These are phyloP conservation scores for Corythoichthys haematopterus DNA, from an alignment of 2,113 vertebrate genomes.

Conservation along the genomic window DNA sequence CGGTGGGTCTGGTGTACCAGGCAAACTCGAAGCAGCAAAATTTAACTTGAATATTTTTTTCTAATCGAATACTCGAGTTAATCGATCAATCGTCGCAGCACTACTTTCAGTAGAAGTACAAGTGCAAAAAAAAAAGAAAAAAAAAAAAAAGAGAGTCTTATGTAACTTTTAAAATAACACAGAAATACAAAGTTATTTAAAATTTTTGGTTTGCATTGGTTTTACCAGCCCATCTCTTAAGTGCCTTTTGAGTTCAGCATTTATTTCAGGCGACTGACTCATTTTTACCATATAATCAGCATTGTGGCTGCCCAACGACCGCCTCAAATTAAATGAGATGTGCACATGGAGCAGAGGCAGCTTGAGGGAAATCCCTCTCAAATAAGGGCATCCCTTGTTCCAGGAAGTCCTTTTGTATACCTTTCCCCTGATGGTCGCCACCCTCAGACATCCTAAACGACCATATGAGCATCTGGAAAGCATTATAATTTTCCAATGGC, in stretches of 20 bases:
- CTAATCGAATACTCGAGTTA: too few species aligned
- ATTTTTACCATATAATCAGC: constrained; percentile 54
- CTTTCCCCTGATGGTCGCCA: background rate
- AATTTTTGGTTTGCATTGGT: constrained; percentile 5
- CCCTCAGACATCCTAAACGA: background rate
- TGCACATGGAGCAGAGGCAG: constrained; percentile 29
- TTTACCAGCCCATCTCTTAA: constrained; percentile 28
- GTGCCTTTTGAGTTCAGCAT: constrained; percentile 17
- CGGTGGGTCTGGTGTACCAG: too few species aligned
- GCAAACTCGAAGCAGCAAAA: too few species aligned
- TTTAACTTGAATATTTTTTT: too few species aligned
- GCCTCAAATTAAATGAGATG: constrained; percentile 34
- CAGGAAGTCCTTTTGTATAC: constrained; percentile 34
- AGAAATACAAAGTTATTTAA: constrained; percentile 1
- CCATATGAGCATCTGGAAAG: constrained; percentile 28
- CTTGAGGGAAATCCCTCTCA: constrained; percentile 54
- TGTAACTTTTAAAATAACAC: background rate
- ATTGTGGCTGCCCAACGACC: constrained; percentile 12
- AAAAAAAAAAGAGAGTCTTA: background rate
- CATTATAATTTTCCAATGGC: constrained; percentile 22
- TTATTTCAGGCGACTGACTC: constrained; percentile 62
- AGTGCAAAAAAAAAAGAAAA: too few species aligned
- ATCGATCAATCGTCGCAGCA: too few species aligned
- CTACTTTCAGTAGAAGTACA: too few species aligned
- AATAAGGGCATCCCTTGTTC: constrained; percentile 46